Evolutionary conservation across 2,113 vertebrate genomes (phyloP).

Genomic region (Gasterosteus aculeatus): DNA sequence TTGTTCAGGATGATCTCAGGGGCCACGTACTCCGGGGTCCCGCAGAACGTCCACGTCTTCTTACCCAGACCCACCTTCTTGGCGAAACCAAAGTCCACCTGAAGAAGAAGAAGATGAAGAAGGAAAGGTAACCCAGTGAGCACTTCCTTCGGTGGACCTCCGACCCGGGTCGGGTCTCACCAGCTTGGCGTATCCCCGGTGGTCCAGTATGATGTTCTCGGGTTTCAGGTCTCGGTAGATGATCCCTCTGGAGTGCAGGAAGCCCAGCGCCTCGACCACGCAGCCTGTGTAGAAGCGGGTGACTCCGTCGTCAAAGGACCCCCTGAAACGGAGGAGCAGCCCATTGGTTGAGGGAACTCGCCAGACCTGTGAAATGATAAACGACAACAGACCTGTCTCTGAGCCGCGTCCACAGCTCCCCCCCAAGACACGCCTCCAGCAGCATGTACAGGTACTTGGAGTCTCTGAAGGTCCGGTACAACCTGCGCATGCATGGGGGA

Average conservation of each 20-base stretch:
- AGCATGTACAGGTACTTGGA: conserved; percentile 82
- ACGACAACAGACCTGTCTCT: conserved; percentile 68
- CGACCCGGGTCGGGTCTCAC: conserved; percentile 30
- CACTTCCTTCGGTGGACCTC: too few relatives aligned
- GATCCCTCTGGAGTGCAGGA: conserved; percentile 76
- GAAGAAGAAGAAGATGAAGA: background rate
- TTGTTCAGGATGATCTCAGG: conserved; percentile 81
- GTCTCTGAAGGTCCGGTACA: conserved; percentile 79
- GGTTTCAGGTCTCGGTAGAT: conserved; percentile 83
- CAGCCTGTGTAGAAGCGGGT: conserved; percentile 80
- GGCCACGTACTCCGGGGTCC: conserved; percentile 80
- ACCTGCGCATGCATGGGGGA: conserved; percentile 45
- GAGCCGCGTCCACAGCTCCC: conserved; percentile 81
- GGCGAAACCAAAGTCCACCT: conserved; percentile 82
- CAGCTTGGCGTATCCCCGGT: conserved; percentile 79
- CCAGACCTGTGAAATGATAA: background rate
- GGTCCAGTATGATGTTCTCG: conserved; percentile 81
- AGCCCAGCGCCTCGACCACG: conserved; percentile 76
- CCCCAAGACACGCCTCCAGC: conserved; percentile 79
- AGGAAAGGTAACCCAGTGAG: too few relatives aligned
- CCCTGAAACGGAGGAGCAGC: conserved; percentile 53
- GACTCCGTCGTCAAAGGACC: conserved; percentile 73
- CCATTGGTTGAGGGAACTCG: background rate
- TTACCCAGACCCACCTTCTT: conserved; percentile 80
- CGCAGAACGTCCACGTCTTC: conserved; percentile 82